A percentile compares a stretch with the other conserved stretches of the same genome.
These are phyloP conservation scores for Capitulum mitella DNA, from an alignment of 2,888 invertebrate genomes.

Conservation along the genomic window DNA sequence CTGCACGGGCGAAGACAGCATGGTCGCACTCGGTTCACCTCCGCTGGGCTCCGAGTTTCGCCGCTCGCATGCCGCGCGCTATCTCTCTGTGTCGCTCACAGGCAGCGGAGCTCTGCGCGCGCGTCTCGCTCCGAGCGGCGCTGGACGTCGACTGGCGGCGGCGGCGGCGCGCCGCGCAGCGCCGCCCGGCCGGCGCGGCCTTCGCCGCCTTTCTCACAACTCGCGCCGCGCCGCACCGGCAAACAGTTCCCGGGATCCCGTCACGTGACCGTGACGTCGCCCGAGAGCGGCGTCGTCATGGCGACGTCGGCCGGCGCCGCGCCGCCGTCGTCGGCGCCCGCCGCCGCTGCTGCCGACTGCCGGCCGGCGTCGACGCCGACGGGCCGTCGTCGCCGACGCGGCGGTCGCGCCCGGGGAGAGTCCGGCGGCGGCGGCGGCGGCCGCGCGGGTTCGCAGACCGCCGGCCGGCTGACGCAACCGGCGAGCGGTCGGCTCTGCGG, in stretches of 20 bases:
- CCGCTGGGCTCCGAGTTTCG: neutral
- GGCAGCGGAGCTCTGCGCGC: neutral
- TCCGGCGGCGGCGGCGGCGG: too few relatives aligned
- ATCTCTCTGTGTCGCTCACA: neutral
- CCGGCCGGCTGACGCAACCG: too few relatives aligned
- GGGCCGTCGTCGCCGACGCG: too few relatives aligned
- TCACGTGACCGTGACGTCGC: slow-evolving; percentile 11
- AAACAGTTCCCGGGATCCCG: slow-evolving; percentile 20
- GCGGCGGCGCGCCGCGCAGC: neutral
- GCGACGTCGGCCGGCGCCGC: neutral
- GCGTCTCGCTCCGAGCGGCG: neutral
- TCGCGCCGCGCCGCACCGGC: neutral
- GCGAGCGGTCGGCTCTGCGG: too few relatives aligned
- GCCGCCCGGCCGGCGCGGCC: slow-evolving; percentile 6
- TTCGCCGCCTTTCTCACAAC: slow-evolving; percentile 19
- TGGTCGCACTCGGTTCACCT: neutral
- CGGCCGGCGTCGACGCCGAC: neutral
- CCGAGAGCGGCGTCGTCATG: neutral
- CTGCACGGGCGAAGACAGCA: neutral
- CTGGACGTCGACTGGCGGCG: neutral
- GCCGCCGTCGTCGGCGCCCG: neutral
- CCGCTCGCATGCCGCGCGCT: neutral
- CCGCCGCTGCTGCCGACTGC: neutral
- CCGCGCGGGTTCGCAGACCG: too few relatives aligned
- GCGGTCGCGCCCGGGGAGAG: too few relatives aligned